Conservation (phyloP, 2,797 vertebrate genomes). For the Monodelphis domestica region DNA sequence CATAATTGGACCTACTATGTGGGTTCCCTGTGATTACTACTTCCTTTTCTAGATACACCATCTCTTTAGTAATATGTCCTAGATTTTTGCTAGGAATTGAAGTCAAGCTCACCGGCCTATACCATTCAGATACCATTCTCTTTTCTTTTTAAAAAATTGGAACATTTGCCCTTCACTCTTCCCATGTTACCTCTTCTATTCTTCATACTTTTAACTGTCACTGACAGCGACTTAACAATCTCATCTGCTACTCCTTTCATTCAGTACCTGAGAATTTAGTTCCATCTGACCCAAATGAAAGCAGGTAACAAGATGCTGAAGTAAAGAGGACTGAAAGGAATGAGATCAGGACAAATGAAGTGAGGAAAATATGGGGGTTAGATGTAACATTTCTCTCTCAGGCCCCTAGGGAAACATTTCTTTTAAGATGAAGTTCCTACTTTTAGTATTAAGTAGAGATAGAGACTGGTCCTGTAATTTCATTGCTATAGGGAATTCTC, state of each 20-base stretch:
- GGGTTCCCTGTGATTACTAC: no score
- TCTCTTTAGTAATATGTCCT: no score
- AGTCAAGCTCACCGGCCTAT: no score
- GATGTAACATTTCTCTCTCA: background rate
- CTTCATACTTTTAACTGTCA: no score
- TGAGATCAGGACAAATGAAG: background rate
- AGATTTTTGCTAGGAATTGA: no score
- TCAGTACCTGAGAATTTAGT: background rate
- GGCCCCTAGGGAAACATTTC: no score
- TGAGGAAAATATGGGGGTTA: background rate
- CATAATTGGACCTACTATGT: no score
- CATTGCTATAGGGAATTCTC: background rate
- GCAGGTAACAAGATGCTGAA: background rate
- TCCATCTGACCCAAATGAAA: background rate
- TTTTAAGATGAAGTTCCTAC: background rate
- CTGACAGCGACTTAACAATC: background rate
- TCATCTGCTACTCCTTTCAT: background rate
- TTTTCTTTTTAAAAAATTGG: no score
- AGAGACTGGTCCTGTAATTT: background rate
- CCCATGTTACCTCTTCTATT: no score
- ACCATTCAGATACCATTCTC: no score
- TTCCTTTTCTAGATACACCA: no score
- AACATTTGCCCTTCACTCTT: no score
- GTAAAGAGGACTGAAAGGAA: background rate
- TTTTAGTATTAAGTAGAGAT: background rate